Evolutionary conservation across 2,888 invertebrate species (phyloP), one percentile per base, ranked within the genome.

Genomic region (Sturmia bella): DNA sequence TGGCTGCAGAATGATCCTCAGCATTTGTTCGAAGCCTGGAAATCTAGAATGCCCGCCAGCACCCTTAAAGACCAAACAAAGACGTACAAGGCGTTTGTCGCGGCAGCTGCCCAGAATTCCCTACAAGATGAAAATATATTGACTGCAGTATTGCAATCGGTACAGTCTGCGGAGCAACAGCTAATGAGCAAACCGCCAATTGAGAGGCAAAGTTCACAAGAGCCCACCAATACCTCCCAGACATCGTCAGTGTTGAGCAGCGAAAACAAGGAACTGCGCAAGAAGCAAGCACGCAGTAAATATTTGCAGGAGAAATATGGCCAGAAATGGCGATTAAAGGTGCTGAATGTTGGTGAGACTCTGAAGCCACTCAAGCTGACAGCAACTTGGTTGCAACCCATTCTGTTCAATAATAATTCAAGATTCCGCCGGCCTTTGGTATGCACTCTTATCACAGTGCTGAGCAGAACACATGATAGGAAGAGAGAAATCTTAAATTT

Each of bases 391-490:
- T 92, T 98, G 79, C 95, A 96, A 85, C 95, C 96, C n/a, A 95
- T 98, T 7, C 93, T 98, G 86, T 98, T 98, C 91, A 97, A 97
- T 91, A 95, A 96, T 0, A 96, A 97, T 88, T 98, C 98, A 0
- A 93, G 97, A 64, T 93, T 97, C 83, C 97, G 97, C 0, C 93
- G 98, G 24, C 96, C 97, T 90, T 95, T 97, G 41, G 96, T 97
- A 11, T 98, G 98, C 87, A 95, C 95, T 88, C 95, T 98, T 91
- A 93, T 98, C 19, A 96, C 96, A 89, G 95, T 95, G 1, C 93
- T 98, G 52, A 96, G 97, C 86, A 93, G 93, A 85, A 93, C 92
- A 54, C 93, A 92, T 45, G 93, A 93, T 83, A 91, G 95, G 0
- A 95, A 95, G 87, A 93, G 94, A 85, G 94, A 94, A 87, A 94